phyloP scores from a whole-genome alignment of 2,797 vertebrate species.

The Alfaro cultratus region DNA sequence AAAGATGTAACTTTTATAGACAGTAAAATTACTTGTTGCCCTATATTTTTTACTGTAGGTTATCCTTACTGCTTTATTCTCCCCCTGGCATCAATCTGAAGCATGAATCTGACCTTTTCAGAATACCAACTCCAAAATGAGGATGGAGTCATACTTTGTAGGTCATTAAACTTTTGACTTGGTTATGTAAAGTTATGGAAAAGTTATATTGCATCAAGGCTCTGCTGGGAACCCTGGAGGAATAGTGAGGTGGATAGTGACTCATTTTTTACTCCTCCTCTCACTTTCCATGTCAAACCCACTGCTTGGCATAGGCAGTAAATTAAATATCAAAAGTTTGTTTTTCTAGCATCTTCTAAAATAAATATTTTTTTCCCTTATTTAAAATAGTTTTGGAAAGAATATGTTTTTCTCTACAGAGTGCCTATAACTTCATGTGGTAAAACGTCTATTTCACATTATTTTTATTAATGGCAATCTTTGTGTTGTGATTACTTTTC shows the following conservation, averaged over 20 bases:
- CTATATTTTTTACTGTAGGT: not conserved
- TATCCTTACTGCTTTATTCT: not conserved
- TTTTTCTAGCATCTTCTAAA: constrained; percentile 3
- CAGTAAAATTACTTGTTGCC: not conserved
- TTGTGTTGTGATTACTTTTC: constrained; percentile 4
- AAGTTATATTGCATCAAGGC: constrained; percentile 33
- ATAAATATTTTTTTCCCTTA: not conserved
- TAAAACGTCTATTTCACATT: not conserved
- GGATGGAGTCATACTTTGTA: constrained; percentile 1
- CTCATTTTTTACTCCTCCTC: constrained; percentile 53
- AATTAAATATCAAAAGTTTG: constrained; percentile 37
- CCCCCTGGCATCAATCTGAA: not conserved
- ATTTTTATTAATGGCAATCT: not conserved
- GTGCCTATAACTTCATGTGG: not conserved
- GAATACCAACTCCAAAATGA: constrained; percentile 17
- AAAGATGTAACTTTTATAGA: not conserved
- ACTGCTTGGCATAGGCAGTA: constrained; percentile 35
- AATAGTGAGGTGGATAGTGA: constrained; percentile 43
- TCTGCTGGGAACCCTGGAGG: constrained; percentile 46
- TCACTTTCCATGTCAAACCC: constrained; percentile 31
- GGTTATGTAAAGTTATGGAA: constrained; percentile 38
- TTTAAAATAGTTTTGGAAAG: not conserved
- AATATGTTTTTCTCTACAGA: not conserved
- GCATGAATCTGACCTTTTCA: constrained; percentile 18
- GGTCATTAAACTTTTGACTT: constrained; percentile 32